Percentiles rank a stretch among this genome's conserved stretches.
Conservation (phyloP, 1,140 invertebrate genomes). For the Hormaphis cornu region DNA sequence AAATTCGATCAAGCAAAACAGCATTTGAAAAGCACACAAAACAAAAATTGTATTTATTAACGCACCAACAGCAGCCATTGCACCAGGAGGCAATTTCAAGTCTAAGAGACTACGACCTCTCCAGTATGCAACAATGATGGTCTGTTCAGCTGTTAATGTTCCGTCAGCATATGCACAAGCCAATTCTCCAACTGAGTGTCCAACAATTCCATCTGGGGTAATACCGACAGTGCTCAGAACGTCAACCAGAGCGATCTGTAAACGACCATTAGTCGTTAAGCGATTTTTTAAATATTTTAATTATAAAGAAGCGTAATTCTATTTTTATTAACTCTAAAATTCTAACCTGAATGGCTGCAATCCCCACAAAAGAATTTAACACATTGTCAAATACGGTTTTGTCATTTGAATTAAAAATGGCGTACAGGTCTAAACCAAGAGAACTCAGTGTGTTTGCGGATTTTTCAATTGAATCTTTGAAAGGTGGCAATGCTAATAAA, state of each 20-base stretch:
- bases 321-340: background rate
- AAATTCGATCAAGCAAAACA: background rate
- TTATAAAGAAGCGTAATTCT: too few species aligned
- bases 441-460: conserved; percentile 37
- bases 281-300: too few species aligned
- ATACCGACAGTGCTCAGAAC: conserved; percentile 60
- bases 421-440: conserved; percentile 46
- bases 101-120: conserved; percentile 56
- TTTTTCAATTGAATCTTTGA: conserved; percentile 47
- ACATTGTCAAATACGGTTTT: conserved; percentile 46
- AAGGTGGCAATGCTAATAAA: conserved; percentile 48
- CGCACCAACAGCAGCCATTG: conserved; percentile 35
- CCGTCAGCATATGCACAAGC: conserved; percentile 84
- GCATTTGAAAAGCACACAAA: background rate
- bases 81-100: conserved; percentile 44
- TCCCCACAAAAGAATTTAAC: conserved; percentile 54
- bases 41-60: background rate
- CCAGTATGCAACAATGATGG: conserved; percentile 64
- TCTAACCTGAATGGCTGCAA: conserved; percentile 65
- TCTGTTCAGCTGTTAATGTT: conserved; percentile 71
- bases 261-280: conserved; percentile 40
- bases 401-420: conserved; percentile 47
- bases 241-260: conserved; percentile 72
- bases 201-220: conserved; percentile 72
- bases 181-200: conserved; percentile 77